phyloP scores from a whole-genome alignment of 2,113 vertebrate genomes.

The Megalops atlanticus region DNA sequence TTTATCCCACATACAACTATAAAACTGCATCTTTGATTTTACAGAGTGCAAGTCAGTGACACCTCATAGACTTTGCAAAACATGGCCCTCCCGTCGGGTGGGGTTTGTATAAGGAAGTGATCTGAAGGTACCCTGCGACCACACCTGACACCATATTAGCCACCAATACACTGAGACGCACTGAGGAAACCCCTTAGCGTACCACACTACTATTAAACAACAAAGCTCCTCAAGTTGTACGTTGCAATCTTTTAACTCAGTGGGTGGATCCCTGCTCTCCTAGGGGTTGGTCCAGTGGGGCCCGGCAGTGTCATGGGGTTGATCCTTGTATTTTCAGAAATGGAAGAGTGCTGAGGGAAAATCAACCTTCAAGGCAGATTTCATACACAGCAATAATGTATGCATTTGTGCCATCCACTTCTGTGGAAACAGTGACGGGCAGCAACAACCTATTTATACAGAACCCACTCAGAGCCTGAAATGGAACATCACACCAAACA shows the following conservation, averaged over 20 bases:
- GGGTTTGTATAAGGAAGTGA: background rate
- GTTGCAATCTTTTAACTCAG: background rate
- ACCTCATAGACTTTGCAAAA: background rate
- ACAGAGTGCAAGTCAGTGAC: constrained; percentile 47
- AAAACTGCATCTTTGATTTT: constrained; percentile 51
- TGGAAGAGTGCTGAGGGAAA: background rate
- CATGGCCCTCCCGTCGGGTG: background rate
- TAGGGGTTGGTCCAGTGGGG: background rate
- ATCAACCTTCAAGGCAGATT: background rate
- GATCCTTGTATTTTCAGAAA: background rate
- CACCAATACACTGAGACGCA: background rate
- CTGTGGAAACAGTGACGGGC: background rate
- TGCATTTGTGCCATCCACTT: constrained; percentile 2
- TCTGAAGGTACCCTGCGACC: background rate
- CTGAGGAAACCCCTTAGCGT: no score
- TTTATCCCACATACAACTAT: constrained; percentile 69
- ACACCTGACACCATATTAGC: background rate
- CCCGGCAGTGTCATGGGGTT: background rate
- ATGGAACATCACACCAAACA: background rate
- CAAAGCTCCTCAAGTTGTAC: no score
- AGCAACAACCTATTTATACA: constrained; percentile 2
- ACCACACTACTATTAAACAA: no score
- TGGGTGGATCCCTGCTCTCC: background rate
- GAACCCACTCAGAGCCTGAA: constrained; percentile 10
- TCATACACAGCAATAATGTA: constrained; percentile 9